Conservation (phyloP, 2,888 invertebrate species). For the Andrena haemorrhoa region DNA sequence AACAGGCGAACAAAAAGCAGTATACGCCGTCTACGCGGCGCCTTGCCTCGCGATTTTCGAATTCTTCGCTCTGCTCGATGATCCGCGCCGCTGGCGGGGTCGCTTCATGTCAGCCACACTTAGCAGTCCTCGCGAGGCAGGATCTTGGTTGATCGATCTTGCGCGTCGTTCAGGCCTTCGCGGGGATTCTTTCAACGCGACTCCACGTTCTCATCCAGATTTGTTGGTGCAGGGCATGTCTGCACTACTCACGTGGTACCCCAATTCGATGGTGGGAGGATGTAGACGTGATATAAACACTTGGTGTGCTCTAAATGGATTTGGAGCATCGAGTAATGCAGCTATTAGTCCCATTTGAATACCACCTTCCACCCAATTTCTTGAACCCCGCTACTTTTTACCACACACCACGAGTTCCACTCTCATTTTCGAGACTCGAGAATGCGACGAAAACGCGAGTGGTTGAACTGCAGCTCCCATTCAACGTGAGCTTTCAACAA, state of each 20-base stretch:
- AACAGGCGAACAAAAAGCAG: slow-evolving; percentile 77
- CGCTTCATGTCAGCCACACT: slow-evolving; percentile 12
- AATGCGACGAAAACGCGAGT: not conserved
- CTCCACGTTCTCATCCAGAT: not conserved
- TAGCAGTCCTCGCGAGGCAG: slow-evolving; percentile 14
- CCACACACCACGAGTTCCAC: not conserved
- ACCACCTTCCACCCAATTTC: not conserved
- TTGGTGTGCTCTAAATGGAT: too few species aligned
- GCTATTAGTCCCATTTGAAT: not conserved
- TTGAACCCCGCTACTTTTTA: not conserved
- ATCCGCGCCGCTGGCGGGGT: slow-evolving; percentile 18
- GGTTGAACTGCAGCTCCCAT: slow-evolving; percentile 16
- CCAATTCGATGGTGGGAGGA: too few species aligned
- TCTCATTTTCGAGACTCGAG: not conserved
- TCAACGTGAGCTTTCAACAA: slow-evolving; percentile 9
- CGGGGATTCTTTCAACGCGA: not conserved
- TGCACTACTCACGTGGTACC: too few species aligned
- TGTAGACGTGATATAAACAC: too few species aligned
- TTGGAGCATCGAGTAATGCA: not conserved
- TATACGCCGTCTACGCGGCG: slow-evolving; percentile 79
- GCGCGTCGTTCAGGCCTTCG: not conserved
- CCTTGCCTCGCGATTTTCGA: slow-evolving; percentile 75
- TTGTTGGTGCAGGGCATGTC: not conserved
- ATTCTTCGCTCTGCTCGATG: slow-evolving; percentile 53
- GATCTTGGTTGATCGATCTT: slow-evolving; percentile 8